These are phyloP conservation scores for Casuarius casuarius DNA, from an alignment of 2,113 vertebrate species.

Conservation along the genomic window DNA sequence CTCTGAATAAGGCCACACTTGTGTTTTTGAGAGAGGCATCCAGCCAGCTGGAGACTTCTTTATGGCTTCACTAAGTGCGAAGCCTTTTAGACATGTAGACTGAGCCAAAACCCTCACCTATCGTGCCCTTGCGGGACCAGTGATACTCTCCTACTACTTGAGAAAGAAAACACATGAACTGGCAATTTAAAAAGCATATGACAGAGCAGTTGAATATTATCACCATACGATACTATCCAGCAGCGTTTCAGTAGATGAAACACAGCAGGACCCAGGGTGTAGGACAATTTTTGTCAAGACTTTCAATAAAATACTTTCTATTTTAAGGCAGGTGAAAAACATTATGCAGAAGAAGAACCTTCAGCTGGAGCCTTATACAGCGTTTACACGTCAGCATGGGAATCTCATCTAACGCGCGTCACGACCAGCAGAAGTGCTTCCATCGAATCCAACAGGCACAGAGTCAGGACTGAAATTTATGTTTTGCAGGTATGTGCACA, in stretches of 20 bases:
- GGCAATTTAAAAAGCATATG: background rate
- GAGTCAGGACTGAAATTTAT: background rate
- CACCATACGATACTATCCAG: background rate
- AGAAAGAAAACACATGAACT: background rate
- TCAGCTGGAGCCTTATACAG: background rate
- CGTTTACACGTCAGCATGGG: background rate
- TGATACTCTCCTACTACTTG: background rate
- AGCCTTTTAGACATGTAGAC: background rate
- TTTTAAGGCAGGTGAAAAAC: background rate
- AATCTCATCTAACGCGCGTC: background rate
- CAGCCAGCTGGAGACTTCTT: slow-evolving; percentile 43
- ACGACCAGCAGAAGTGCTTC: background rate
- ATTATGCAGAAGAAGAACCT: background rate
- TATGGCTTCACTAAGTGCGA: slow-evolving; percentile 20
- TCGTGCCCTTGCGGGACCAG: slow-evolving; percentile 14
- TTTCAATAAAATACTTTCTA: background rate
- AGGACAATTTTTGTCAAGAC: background rate
- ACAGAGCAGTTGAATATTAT: background rate
- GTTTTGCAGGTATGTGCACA: background rate
- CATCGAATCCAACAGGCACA: background rate
- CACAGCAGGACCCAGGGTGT: background rate
- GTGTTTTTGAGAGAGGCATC: slow-evolving; percentile 27
- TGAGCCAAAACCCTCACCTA: slow-evolving; percentile 31
- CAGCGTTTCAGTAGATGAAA: background rate
- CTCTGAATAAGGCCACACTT: background rate